Percentiles rank a stretch among this genome's conserved stretches.
These are phyloP conservation scores for Caloenas nicobarica DNA, from an alignment of 2,113 vertebrate species.

Conservation along the genomic window DNA sequence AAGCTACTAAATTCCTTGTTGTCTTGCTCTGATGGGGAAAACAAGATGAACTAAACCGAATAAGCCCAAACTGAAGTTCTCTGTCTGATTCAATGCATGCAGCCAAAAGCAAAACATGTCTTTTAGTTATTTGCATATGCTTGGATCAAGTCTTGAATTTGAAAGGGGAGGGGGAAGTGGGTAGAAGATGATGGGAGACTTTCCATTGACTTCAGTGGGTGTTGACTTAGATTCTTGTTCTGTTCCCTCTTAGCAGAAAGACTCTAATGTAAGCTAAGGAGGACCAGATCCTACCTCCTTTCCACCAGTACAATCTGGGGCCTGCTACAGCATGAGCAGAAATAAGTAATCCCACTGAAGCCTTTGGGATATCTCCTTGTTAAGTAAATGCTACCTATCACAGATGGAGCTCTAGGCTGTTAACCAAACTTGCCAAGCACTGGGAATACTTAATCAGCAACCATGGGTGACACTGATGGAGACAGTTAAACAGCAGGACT, in stretches of 20 bases:
- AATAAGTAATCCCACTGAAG: neutral
- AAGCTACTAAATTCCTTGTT: neutral
- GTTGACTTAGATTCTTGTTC: neutral
- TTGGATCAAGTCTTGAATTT: neutral
- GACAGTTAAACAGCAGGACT: neutral
- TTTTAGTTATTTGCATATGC: neutral
- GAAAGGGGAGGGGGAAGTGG: neutral
- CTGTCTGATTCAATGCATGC: neutral
- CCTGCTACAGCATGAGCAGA: neutral
- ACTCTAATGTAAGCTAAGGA: neutral
- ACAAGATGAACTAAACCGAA: neutral
- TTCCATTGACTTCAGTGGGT: neutral
- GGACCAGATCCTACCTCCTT: neutral
- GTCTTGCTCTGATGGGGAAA: neutral
- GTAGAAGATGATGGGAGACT: neutral
- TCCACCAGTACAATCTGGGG: neutral
- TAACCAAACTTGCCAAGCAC: neutral
- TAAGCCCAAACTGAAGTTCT: neutral
- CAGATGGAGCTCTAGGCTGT: slow-evolving; percentile 5
- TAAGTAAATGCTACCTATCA: neutral
- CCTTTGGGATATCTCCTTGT: neutral
- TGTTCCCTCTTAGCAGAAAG: neutral
- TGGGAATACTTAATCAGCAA: neutral
- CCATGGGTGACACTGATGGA: neutral
- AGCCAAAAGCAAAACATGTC: neutral